Base-by-base conservation (phyloP, 2,113 vertebrate species). In the Reinhardtius hippoglossoides region DNA sequence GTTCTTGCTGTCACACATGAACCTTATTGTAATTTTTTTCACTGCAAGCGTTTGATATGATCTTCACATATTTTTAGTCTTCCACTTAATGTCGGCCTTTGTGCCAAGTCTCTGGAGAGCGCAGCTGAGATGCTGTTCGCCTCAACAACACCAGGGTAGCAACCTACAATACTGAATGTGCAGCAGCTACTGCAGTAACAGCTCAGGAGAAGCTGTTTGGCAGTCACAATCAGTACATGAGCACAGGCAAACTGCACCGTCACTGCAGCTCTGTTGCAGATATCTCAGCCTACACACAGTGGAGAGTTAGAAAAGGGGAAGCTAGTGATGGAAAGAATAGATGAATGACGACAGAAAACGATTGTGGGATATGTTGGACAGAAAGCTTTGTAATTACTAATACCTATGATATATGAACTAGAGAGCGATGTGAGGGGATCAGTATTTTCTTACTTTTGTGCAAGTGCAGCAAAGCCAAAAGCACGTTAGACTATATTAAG, bases 231-330 rank as follows among this genome's bases (percentile, higher is more conserved):
- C 20, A 13, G 42, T 27, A 64, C 42, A 69, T 46, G 67, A 56
- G 61, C 42, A 23, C 50, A 16, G 21, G 50, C 35, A 18, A 0
- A 35, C 20, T 76, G 16, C 24, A 31, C 37, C 26, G 46, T 23
- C 52, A 21, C 40, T 50, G 27, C 66, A 73, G 66, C 62, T 64
- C 60, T 70, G 35, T 21, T 26, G 50, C 1, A 61, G 4, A 27
- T 50, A n/a, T 20, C 0, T 61, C 18, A 18, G 14, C 14, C 46
- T 50, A 18, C 14, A n/a, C 18, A 54, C n/a, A 15, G 4, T 20
- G 20, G n/a, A 54, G 50, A 18, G 15, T 48, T 20, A 9, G n/a
- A 69, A 83, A 86, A 85, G 58, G 62, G 74, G 60, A 90, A 81
- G 76, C 60, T 44, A 20, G 20, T 50, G 21, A 13, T 64, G 69